These are phyloP conservation scores for Catostylus mosaicus DNA, from an alignment of 30 jellyfish, hydroid and myxozoan species.

Conservation along the genomic window DNA sequence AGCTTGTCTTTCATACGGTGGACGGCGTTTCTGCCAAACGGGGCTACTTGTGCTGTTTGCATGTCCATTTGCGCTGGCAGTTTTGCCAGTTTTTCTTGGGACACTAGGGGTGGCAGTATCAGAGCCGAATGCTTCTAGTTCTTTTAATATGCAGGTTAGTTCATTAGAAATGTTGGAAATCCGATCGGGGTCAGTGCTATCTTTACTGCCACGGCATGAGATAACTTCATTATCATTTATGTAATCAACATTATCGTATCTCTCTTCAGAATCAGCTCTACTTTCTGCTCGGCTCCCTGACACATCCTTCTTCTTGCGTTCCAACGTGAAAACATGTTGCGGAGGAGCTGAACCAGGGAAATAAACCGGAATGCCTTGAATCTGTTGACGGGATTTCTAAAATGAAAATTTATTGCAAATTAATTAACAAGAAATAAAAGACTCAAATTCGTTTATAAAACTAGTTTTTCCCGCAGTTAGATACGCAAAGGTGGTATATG, in stretches of 20 bases:
- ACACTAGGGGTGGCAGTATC: conserved; percentile 53
- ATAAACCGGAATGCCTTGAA: conserved; percentile 90
- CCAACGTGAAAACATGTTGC: conserved; percentile 88
- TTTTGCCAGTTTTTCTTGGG: conserved; percentile 44
- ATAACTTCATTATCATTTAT: conserved; percentile 37
- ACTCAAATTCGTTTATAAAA: too few species aligned
- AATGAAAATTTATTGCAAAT: neutral
- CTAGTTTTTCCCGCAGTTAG: too few species aligned
- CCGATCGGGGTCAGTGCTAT: conserved; percentile 81
- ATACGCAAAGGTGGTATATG: too few species aligned
- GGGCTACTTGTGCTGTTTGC: conserved; percentile 28
- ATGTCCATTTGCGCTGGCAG: conserved; percentile 23
- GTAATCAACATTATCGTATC: conserved; percentile 45
- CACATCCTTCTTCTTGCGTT: conserved; percentile 62
- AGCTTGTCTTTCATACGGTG: conserved; percentile 56
- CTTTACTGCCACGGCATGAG: conserved; percentile 53
- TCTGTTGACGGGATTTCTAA: conserved; percentile 26
- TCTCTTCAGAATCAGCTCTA: conserved; percentile 39
- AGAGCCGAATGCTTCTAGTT: conserved; percentile 85
- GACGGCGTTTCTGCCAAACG: conserved; percentile 66
- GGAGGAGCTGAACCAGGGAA: conserved; percentile 97
- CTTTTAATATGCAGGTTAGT: conserved; percentile 79
- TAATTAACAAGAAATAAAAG: too few species aligned
- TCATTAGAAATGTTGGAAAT: conserved; percentile 88
- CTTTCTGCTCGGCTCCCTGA: neutral